phyloP scores from a whole-genome alignment of 2,113 vertebrate species.

The Himantopus leucocephalus region DNA sequence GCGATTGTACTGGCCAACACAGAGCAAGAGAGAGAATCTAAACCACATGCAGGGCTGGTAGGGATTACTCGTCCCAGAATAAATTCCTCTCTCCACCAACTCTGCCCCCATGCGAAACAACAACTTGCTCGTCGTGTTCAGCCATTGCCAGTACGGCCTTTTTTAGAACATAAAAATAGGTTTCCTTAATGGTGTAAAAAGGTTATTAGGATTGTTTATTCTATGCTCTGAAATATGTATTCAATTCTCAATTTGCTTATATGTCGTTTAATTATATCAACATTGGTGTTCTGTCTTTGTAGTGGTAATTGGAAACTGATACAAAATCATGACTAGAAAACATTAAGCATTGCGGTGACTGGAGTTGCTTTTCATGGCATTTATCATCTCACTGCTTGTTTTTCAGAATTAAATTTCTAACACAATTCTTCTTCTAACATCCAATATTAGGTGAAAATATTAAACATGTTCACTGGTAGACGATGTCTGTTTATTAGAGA shows the following conservation, averaged over 20 bases:
- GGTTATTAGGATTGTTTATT: not conserved
- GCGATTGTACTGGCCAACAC: not conserved
- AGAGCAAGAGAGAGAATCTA: not conserved
- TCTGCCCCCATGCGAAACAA: not conserved
- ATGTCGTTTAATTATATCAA: not conserved
- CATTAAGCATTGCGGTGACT: not conserved
- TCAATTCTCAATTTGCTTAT: not conserved
- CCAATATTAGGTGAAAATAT: not conserved
- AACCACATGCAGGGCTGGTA: not conserved
- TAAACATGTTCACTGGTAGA: not conserved
- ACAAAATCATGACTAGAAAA: not conserved
- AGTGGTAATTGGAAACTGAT: not conserved
- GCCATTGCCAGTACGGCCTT: not conserved
- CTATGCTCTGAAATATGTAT: not conserved
- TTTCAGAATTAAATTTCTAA: not conserved
- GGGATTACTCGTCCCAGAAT: not conserved
- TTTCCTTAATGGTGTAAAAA: not conserved
- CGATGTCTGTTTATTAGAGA: not conserved
- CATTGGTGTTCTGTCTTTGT: not conserved
- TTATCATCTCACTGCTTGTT: constrained; percentile 25
- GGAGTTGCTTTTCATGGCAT: not conserved
- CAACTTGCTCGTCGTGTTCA: not conserved
- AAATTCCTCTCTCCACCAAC: not conserved
- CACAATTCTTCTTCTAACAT: not conserved
- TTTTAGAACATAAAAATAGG: not conserved